These are phyloP conservation scores for Tetrapedia diversipes DNA, from an alignment of 2,888 invertebrate species.

Conservation along the genomic window DNA sequence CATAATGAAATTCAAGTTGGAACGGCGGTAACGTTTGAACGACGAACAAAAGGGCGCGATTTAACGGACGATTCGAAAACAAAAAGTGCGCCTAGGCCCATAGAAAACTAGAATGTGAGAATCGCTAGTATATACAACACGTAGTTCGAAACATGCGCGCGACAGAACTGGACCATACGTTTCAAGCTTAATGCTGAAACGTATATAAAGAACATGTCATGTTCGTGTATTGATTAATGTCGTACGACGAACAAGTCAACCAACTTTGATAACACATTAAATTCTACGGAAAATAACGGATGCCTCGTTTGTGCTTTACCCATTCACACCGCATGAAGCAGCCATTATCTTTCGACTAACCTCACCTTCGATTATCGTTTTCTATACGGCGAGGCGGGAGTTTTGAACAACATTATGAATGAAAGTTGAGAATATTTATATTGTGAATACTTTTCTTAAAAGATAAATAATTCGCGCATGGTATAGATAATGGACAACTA, in stretches of 20 bases:
- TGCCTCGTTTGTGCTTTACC: neutral
- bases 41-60: constrained; percentile 37
- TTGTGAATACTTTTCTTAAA: neutral
- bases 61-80: constrained; percentile 27
- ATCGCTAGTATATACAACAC: neutral
- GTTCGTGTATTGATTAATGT: constrained; percentile 64
- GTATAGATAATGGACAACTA: neutral
- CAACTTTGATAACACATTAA: constrained; percentile 47
- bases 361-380: constrained; percentile 3
- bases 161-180: constrained; percentile 71
- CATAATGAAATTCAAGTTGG: constrained; percentile 17
- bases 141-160: constrained; percentile 43
- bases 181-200: constrained; percentile 56
- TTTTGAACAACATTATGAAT: neutral
- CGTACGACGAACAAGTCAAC: constrained; percentile 42
- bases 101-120: constrained; percentile 49
- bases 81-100: constrained; percentile 16
- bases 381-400: constrained; percentile 1
- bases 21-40: constrained; percentile 22
- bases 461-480: neutral
- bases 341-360: constrained; percentile 7
- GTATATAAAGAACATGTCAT: constrained; percentile 61
- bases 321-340: neutral
- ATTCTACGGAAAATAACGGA: constrained; percentile 33
- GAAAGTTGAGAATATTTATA: neutral